Percentiles rank a stretch among this genome's conserved stretches.
Conservation (phyloP, 2,888 invertebrate genomes). For the Buathra laborator region DNA sequence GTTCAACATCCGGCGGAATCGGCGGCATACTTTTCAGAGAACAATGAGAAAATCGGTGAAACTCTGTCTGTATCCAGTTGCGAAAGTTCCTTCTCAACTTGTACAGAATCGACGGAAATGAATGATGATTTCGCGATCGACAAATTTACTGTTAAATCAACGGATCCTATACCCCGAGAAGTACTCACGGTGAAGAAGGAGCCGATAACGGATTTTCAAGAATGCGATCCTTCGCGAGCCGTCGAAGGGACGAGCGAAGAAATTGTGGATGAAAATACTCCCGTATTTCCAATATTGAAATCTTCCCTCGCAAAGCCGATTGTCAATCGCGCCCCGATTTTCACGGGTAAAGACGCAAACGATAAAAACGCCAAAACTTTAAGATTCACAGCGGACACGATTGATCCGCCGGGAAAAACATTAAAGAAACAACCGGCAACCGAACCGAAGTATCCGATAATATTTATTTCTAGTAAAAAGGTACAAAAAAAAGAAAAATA, state of each 20-base stretch:
- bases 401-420: slow-evolving; percentile 64
- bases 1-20: background rate
- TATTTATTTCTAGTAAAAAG: slow-evolving; percentile 69
- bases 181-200: background rate
- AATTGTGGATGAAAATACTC: background rate
- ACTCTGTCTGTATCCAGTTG: background rate
- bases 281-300: slow-evolving; percentile 49
- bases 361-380: slow-evolving; percentile 69
- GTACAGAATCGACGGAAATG: background rate
- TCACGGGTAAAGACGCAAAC: slow-evolving; percentile 10
- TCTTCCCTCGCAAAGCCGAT: slow-evolving; percentile 36
- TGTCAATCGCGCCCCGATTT: background rate
- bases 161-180: background rate
- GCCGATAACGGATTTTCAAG: background rate
- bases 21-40: background rate
- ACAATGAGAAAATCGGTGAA: background rate
- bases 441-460: slow-evolving; percentile 70
- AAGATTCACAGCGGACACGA: slow-evolving; percentile 71
- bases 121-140: background rate
- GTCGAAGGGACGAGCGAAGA: background rate
- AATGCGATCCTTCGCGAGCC: background rate
- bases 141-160: slow-evolving; percentile 10
- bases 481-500: background rate
- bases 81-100: background rate
- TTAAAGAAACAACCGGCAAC: slow-evolving; percentile 51